Conservation (phyloP, 2,888 invertebrate genomes). For the Molorchus minor region DNA sequence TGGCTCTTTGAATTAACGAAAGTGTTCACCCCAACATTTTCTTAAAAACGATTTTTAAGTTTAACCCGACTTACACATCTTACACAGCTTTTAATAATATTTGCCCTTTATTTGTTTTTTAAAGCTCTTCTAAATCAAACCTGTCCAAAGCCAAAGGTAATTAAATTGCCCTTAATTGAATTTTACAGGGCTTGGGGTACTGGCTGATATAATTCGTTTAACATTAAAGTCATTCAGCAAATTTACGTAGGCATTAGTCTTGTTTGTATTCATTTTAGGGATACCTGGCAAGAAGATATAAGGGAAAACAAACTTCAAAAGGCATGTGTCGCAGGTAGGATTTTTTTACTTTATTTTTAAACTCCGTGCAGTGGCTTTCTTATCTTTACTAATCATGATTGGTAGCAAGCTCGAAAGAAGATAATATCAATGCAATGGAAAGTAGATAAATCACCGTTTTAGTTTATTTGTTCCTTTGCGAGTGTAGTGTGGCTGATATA, state of each 20-base stretch:
- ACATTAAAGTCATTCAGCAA: slow-evolving; percentile 24
- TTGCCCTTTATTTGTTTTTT: background rate
- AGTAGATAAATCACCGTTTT: too few species aligned
- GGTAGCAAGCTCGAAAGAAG: too few species aligned
- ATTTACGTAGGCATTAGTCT: slow-evolving; percentile 21
- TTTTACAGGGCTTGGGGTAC: slow-evolving; percentile 3
- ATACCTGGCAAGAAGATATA: too few species aligned
- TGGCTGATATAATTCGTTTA: slow-evolving; percentile 11
- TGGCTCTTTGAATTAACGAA: too few species aligned
- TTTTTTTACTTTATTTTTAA: background rate
- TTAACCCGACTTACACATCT: too few species aligned
- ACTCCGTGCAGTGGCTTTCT: slow-evolving; percentile 1
- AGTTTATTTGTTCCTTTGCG: too few species aligned
- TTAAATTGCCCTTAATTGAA: slow-evolving; percentile 18
- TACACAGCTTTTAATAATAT: too few species aligned
- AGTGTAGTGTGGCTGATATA: too few species aligned
- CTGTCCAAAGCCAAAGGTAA: slow-evolving; percentile 1
- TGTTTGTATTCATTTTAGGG: slow-evolving; percentile 17
- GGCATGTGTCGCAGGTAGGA: slow-evolving; percentile 3
- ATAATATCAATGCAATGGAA: too few species aligned
- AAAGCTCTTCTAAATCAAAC: slow-evolving; percentile 1
- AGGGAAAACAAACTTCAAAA: slow-evolving; percentile 18
- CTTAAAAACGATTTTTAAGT: too few species aligned
- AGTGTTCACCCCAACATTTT: too few species aligned
- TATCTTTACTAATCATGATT: too few species aligned